Conservation (phyloP, 2,888 invertebrate species). For the Xestia c-nigrum region DNA sequence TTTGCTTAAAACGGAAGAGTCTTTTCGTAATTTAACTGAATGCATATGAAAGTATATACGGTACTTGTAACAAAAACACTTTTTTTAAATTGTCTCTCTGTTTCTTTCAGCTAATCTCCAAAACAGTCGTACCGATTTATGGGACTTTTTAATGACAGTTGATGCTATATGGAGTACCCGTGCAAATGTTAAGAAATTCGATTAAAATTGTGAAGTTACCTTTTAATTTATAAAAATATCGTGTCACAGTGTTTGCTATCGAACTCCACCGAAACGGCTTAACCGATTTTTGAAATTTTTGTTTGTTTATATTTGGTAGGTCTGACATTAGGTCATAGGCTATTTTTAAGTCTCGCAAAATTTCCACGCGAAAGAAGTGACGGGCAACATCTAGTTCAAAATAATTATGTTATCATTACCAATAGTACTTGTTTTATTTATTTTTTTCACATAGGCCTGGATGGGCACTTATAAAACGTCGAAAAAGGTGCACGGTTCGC, state of each 20-base stretch:
- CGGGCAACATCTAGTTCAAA: not conserved
- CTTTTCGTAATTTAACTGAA: not conserved
- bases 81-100: not conserved
- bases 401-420: not conserved
- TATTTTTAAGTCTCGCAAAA: no score
- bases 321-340: no score
- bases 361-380: not conserved
- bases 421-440: no score
- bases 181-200: not conserved
- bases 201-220: not conserved
- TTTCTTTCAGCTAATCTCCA: not conserved
- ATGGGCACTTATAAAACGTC: no score
- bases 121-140: not conserved
- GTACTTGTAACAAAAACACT: not conserved
- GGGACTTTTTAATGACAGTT: not conserved
- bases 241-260: no score
- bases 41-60: not conserved
- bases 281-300: not conserved
- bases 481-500: no score
- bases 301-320: no score
- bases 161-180: not conserved
- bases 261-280: no score
- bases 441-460: no score
- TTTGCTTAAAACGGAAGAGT: not conserved
- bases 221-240: no score